Percentiles rank a stretch among this genome's conserved stretches.
phyloP scores from a whole-genome alignment of 2,888 invertebrate species.

The Ypsolopha sequella region DNA sequence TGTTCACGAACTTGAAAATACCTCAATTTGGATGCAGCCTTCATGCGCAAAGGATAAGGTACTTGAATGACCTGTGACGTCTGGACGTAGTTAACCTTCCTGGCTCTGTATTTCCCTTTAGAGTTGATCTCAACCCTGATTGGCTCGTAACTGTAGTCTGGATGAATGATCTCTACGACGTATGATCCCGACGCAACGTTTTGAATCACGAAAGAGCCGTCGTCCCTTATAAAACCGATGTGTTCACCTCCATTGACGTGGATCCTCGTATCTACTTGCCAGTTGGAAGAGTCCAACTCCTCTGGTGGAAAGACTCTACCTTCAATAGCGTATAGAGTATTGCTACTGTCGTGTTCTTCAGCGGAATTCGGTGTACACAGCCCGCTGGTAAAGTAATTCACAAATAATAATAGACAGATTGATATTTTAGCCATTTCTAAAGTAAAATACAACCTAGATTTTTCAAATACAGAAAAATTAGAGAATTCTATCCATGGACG shows the following conservation, averaged over 20 bases:
- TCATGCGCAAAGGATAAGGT: slow-evolving; percentile 92
- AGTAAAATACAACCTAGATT: not conserved
- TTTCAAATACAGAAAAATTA: too few species aligned
- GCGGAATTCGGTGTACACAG: slow-evolving; percentile 28
- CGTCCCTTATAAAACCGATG: slow-evolving; percentile 89
- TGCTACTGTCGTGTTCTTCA: slow-evolving; percentile 47
- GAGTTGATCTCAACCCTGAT: slow-evolving; percentile 97
- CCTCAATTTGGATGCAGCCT: slow-evolving; percentile 82
- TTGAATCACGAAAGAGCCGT: slow-evolving; percentile 91
- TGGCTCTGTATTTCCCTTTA: slow-evolving; percentile 95
- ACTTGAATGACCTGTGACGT: slow-evolving; percentile 91
- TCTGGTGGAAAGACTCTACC: slow-evolving; percentile 85
- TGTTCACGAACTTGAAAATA: slow-evolving; percentile 96
- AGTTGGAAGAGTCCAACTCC: slow-evolving; percentile 68
- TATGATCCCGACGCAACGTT: slow-evolving; percentile 94
- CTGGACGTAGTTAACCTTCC: slow-evolving; percentile 95
- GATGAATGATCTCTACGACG: slow-evolving; percentile 91
- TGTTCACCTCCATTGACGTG: slow-evolving; percentile 92
- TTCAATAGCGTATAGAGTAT: slow-evolving; percentile 80
- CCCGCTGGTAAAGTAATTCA: slow-evolving; percentile 11
- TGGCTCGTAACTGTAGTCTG: slow-evolving; percentile 93
- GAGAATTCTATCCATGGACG: too few species aligned
- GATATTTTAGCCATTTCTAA: not conserved
- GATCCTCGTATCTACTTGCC: slow-evolving; percentile 83
- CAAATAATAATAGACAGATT: not conserved